Percentiles rank a stretch among this genome's conserved stretches.
These are phyloP conservation scores for Montifringilla adamsi DNA, from an alignment of 2,113 vertebrate genomes.

Conservation along the genomic window DNA sequence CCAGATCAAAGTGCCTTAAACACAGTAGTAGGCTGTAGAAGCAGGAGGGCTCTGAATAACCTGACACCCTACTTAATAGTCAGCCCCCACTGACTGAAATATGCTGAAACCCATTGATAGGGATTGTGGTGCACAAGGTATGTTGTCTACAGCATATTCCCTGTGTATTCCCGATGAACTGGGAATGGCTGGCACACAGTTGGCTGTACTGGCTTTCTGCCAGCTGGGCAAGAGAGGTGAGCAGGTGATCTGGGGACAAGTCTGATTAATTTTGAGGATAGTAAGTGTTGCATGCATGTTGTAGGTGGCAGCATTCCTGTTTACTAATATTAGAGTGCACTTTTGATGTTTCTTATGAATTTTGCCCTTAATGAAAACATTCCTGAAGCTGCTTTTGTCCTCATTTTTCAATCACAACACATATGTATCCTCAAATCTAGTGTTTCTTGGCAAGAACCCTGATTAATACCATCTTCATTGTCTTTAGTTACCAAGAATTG, in stretches of 20 bases:
- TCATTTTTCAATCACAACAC: background rate
- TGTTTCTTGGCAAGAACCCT: background rate
- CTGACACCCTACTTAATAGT: background rate
- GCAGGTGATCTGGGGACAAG: background rate
- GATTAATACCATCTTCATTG: rapidly evolving
- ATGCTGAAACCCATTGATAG: background rate
- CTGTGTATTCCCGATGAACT: no score
- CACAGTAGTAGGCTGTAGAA: background rate
- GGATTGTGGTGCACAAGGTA: background rate
- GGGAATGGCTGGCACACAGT: background rate
- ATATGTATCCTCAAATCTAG: background rate
- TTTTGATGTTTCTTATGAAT: background rate
- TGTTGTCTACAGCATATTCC: background rate
- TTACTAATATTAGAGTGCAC: background rate
- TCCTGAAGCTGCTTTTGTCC: background rate
- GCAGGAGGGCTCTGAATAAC: background rate
- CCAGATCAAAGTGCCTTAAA: background rate
- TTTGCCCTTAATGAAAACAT: background rate
- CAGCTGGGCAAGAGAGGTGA: background rate
- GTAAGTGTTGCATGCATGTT: background rate
- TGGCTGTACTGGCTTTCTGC: background rate
- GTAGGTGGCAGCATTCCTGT: background rate
- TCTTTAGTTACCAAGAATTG: background rate
- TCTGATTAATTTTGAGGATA: background rate
- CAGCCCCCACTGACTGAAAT: background rate